Percentiles rank a stretch among this genome's conserved stretches.
phyloP scores from a whole-genome alignment of 2,888 invertebrate genomes.

The Alviniconcha strummeri region DNA sequence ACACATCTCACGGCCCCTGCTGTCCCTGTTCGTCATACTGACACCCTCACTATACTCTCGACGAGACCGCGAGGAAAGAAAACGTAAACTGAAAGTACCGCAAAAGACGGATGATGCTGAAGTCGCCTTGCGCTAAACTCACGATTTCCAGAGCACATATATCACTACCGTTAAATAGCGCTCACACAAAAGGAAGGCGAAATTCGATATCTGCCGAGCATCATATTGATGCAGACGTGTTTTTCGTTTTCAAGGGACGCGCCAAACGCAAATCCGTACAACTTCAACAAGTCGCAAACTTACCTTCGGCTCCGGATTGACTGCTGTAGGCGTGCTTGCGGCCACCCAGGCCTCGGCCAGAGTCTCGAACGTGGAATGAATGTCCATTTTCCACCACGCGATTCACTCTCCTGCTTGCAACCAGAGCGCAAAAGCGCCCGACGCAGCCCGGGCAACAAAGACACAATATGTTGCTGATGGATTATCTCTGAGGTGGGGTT shows the following conservation, averaged over 20 bases:
- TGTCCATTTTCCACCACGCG: slow-evolving; percentile 83
- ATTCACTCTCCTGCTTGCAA: slow-evolving; percentile 20
- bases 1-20: neutral
- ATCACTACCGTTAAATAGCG: slow-evolving; percentile 20
- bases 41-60: neutral
- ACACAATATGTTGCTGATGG: slow-evolving; percentile 37
- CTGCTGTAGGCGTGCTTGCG: slow-evolving; percentile 81
- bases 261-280: slow-evolving; percentile 36
- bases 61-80: neutral
- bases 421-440: slow-evolving; percentile 22
- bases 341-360: slow-evolving; percentile 98
- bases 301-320: slow-evolving; percentile 51
- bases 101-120: slow-evolving; percentile 2
- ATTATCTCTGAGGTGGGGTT: slow-evolving; percentile 37
- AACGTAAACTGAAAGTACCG: neutral
- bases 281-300: slow-evolving; percentile 38
- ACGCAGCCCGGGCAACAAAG: slow-evolving; percentile 31
- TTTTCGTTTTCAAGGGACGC: slow-evolving; percentile 33
- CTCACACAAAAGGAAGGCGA: slow-evolving; percentile 33
- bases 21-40: neutral
- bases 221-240: slow-evolving; percentile 22
- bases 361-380: slow-evolving; percentile 98
- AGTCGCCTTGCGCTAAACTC: slow-evolving; percentile 17
- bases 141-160: neutral
- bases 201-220: slow-evolving; percentile 28